Conservation (phyloP, 1,140 invertebrate genomes). For the Drosophila erecta region DNA sequence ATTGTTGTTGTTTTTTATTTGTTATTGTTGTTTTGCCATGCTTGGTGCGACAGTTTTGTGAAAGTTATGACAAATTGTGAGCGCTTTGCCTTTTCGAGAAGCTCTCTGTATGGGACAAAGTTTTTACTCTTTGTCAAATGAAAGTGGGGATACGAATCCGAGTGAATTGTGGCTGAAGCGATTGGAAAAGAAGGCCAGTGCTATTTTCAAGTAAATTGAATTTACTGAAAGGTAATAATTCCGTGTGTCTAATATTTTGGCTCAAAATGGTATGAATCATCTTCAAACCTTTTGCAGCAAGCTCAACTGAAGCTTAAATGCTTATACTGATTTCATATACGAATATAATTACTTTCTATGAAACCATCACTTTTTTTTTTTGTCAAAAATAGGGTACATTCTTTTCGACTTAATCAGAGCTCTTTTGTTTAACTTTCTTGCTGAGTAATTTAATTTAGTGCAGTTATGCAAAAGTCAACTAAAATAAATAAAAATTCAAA, state of each 20-base stretch:
- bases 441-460: constrained; percentile 69
- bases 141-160: constrained; percentile 4
- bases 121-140: constrained; percentile 31
- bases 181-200: too few relatives aligned
- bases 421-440: constrained; percentile 42
- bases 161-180: neutral
- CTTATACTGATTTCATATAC: neutral
- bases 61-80: constrained; percentile 64
- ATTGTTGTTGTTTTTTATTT: constrained; percentile 26
- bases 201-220: neutral
- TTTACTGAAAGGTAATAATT: neutral
- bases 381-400: constrained; percentile 10
- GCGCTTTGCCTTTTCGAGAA: constrained; percentile 39
- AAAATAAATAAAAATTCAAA: constrained; percentile 76
- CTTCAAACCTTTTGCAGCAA: too few relatives aligned
- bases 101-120: constrained; percentile 37
- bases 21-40: constrained; percentile 32
- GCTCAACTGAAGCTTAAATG: too few relatives aligned
- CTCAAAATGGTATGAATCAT: too few relatives aligned
- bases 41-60: constrained; percentile 55
- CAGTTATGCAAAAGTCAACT: constrained; percentile 71
- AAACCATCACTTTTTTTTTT: too few relatives aligned
- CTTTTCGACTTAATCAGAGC: neutral
- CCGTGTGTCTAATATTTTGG: neutral
- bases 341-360: neutral